Percentiles rank a stretch among this genome's conserved stretches.
These are phyloP conservation scores for Dicaeum eximium DNA, from an alignment of 2,113 vertebrate species.

Conservation along the genomic window DNA sequence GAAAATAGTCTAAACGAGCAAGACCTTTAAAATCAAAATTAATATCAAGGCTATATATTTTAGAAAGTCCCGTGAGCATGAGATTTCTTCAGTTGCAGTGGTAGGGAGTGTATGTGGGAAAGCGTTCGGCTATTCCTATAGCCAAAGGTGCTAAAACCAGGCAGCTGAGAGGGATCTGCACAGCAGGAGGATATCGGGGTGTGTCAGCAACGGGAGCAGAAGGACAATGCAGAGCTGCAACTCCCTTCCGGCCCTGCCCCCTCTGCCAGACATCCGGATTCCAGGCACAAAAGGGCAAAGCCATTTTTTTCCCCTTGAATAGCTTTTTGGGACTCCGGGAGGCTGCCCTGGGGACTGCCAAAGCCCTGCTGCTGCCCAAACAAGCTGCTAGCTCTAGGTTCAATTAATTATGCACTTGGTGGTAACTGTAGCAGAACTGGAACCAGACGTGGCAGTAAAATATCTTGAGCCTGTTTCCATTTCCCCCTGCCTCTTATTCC, in stretches of 20 bases:
- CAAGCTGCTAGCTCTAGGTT: neutral
- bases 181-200: neutral
- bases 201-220: neutral
- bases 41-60: neutral
- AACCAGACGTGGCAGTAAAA: neutral
- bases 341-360: slow-evolving; percentile 26
- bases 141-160: neutral
- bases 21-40: neutral
- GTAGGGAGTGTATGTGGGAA: neutral
- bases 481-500: neutral
- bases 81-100: neutral
- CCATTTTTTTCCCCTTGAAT: neutral
- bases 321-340: slow-evolving; percentile 14
- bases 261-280: slow-evolving; percentile 64
- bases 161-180: neutral
- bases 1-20: neutral
- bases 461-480: neutral
- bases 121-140: neutral
- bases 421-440: neutral
- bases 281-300: slow-evolving; percentile 54
- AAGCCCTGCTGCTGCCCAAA: neutral
- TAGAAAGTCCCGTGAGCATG: neutral
- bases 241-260: slow-evolving; percentile 52
- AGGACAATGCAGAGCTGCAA: slow-evolving; percentile 20
- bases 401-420: neutral